phyloP scores from a whole-genome alignment of 1,140 invertebrate genomes.

The Drosophila orosa region DNA sequence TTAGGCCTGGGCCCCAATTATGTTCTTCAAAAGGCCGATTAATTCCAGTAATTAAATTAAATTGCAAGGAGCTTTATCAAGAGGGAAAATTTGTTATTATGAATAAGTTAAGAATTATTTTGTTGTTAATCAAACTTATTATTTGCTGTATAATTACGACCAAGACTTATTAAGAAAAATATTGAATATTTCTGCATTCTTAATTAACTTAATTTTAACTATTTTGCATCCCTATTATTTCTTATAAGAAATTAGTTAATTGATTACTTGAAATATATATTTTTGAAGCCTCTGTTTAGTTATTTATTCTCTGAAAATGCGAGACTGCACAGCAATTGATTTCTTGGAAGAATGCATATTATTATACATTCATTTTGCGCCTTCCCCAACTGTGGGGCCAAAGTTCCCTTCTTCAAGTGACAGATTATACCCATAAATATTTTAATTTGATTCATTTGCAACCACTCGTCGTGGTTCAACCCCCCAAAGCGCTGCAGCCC shows the following conservation, averaged over 20 bases:
- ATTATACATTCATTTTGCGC: not conserved
- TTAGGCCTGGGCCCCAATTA: not conserved
- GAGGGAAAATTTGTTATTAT: too few species aligned
- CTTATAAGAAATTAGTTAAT: not conserved
- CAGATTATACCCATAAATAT: slow-evolving; percentile 48
- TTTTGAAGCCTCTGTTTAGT: too few species aligned
- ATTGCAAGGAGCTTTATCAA: too few species aligned
- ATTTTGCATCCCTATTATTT: not conserved
- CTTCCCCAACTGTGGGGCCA: not conserved
- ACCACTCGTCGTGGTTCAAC: slow-evolving; percentile 41
- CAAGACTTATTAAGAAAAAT: too few species aligned
- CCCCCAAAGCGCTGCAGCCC: slow-evolving; percentile 41
- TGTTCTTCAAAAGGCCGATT: slow-evolving; percentile 1
- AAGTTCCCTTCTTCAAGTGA: slow-evolving; percentile 30
- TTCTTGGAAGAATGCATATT: not conserved
- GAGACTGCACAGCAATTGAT: not conserved
- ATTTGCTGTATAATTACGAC: too few species aligned
- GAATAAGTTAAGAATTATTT: too few species aligned
- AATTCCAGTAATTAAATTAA: not conserved
- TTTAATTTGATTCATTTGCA: slow-evolving; percentile 58
- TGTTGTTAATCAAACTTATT: too few species aligned
- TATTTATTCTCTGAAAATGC: not conserved
- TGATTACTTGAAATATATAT: not conserved
- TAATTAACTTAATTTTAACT: not conserved
- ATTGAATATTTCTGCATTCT: not conserved